phyloP scores from a whole-genome alignment of 2,888 invertebrate genomes.

The Eilema depressum region DNA sequence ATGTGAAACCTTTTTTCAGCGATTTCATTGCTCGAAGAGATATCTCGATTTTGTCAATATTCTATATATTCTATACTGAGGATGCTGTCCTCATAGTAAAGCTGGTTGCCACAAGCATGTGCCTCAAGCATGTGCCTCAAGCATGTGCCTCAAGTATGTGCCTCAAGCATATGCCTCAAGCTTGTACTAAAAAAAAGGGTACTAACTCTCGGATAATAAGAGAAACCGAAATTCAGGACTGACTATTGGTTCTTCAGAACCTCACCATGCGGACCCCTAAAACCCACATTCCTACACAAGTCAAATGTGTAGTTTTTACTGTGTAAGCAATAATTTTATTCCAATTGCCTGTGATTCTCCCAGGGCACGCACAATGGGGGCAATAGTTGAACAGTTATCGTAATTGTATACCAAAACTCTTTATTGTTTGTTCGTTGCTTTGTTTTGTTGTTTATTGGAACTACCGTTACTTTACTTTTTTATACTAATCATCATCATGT shows the following conservation, averaged over 20 bases:
- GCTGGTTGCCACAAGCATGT: too few relatives aligned
- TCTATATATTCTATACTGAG: too few relatives aligned
- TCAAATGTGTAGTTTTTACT: conserved; percentile 42
- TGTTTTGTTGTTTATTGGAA: background rate
- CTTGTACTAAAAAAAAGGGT: too few relatives aligned
- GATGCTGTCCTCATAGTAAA: too few relatives aligned
- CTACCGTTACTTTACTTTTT: background rate
- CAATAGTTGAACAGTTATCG: conserved; percentile 35
- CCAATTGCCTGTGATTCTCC: conserved; percentile 56
- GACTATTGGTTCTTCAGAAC: background rate
- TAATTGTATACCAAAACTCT: conserved; percentile 44
- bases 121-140: too few relatives aligned
- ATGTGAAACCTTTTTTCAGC: too few relatives aligned
- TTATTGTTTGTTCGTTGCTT: conserved; percentile 7
- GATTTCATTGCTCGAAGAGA: too few relatives aligned
- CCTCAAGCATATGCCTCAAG: too few relatives aligned
- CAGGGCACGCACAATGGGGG: conserved; percentile 36
- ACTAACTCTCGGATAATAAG: too few relatives aligned
- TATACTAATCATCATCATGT: background rate
- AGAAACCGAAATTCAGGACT: too few relatives aligned
- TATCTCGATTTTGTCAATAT: too few relatives aligned
- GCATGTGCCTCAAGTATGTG: too few relatives aligned
- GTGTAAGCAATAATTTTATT: conserved; percentile 58
- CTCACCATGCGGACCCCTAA: background rate
- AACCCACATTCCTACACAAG: background rate